Base-by-base conservation (phyloP, 2,888 invertebrate species). In the Eristalis tenax region DNA sequence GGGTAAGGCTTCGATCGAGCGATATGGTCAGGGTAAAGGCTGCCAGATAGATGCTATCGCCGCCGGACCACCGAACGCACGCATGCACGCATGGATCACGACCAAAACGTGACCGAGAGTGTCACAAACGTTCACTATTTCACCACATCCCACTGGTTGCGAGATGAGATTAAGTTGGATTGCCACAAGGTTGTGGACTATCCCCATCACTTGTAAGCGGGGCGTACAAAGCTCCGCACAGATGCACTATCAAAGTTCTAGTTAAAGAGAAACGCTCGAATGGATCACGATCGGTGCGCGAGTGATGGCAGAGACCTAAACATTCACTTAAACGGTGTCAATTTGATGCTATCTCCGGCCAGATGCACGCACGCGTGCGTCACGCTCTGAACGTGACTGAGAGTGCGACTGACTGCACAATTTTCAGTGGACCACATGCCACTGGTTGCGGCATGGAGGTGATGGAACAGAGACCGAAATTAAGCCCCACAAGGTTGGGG, bases 1-100 rank as follows among this genome's bases (percentile, higher is more conserved):
- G 28, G 63, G 63, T 32, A 61, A 23, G 26, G 23, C 15, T 59
- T 61, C 61, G 28, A 63, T n/a, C 32, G 63, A 4, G 26, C 28
- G 63, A 43, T 71, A 61, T 4, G 40, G 18, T 18, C 63, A 32
- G 43, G 28, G 28, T 63, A 70, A n/a, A 59, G 59, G 59, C 26
- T 50, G 43, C n/a, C 43, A n/a, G 43, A 50, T 50, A 50, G 50
- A 50, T 50, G 50, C 50, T 50, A 50, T 50, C 50, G 50, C 50
- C 50, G 8, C 32, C 18, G 50, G 50, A 50, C 50, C 50, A 8
- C 50, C 18, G 50, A 50, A 18, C 50, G 50, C 50, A 50, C 50
- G 50, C 50, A 50, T 50, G 18, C 18, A 50, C 50, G 50, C 50
- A 50, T 10, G 50, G 50, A 50, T 50, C 50, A 50, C 50, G 50